Evolutionary conservation across 2,888 invertebrate species (phyloP).

Genomic region (Drosophila phalerata): DNA sequence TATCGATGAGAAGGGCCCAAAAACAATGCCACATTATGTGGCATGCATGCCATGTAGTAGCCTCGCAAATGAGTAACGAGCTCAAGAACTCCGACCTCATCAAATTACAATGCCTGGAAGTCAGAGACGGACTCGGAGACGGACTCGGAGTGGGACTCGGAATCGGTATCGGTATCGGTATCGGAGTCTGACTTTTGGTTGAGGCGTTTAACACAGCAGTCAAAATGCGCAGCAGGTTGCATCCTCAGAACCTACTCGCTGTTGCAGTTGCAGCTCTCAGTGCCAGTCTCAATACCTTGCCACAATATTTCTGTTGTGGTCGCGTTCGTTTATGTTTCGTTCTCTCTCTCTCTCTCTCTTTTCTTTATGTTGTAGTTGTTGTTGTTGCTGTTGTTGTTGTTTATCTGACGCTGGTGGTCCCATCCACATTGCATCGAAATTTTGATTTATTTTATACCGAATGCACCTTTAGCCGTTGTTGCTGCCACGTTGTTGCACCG

Average conservation of each 20-base stretch:
- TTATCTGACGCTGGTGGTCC: slow-evolving; percentile 75
- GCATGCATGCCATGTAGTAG: slow-evolving; percentile 44
- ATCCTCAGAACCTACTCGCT: slow-evolving; percentile 24
- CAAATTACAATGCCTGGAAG: slow-evolving; percentile 50
- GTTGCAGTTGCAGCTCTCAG: slow-evolving; percentile 47
- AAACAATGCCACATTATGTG: slow-evolving; percentile 49
- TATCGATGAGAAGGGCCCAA: slow-evolving; percentile 61
- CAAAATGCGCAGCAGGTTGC: slow-evolving; percentile 70
- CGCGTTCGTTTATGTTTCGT: slow-evolving; percentile 6
- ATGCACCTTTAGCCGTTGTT: slow-evolving; percentile 59
- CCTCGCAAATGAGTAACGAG: slow-evolving; percentile 70
- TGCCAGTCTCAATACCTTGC: slow-evolving; percentile 12
- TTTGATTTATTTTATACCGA: slow-evolving; percentile 71
- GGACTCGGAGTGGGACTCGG: no score
- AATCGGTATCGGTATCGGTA: no score
- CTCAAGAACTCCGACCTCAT: slow-evolving; percentile 53
- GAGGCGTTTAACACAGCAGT: slow-evolving; percentile 61
- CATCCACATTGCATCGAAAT: slow-evolving; percentile 59
- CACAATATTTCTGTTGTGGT: slow-evolving; percentile 38
- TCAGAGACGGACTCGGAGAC: background rate
- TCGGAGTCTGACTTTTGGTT: slow-evolving; percentile 10
- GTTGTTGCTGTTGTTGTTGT: slow-evolving; percentile 49
- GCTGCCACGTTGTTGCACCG: slow-evolving; percentile 1
- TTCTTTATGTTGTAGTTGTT: slow-evolving; percentile 27
- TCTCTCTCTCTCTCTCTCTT: background rate